These are phyloP conservation scores for Tokudaia tokunoshimensis DNA, from an alignment of 2,797 vertebrate species.

Conservation along the genomic window DNA sequence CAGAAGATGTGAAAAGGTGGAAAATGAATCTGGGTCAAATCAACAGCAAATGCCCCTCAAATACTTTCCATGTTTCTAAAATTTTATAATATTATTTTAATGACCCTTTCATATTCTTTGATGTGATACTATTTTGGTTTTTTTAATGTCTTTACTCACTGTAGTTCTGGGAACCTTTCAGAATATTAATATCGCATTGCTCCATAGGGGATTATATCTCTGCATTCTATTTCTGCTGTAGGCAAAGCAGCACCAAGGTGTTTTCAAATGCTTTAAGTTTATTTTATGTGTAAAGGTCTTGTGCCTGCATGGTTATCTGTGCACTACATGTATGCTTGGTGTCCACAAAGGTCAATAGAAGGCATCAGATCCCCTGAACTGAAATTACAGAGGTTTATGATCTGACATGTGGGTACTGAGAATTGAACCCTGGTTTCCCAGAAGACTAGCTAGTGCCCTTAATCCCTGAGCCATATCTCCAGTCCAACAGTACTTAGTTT, in stretches of 20 bases:
- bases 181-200: neutral
- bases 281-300: neutral
- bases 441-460: neutral
- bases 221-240: neutral
- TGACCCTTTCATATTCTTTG: neutral
- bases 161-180: neutral
- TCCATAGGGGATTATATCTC: neutral
- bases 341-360: neutral
- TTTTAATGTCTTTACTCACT: neutral
- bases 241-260: neutral
- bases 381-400: neutral
- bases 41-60: neutral
- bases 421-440: neutral
- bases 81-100: conserved; percentile 48
- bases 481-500: neutral
- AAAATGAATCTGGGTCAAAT: conserved; percentile 21
- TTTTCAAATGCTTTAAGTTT: neutral
- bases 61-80: neutral
- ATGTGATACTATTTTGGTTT: neutral
- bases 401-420: neutral
- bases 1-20: neutral
- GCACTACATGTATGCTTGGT: neutral
- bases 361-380: neutral
- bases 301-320: neutral
- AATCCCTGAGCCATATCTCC: neutral